phyloP scores from a whole-genome alignment of 2,797 vertebrate species.

The Ptychobarbus kaznakovi region DNA sequence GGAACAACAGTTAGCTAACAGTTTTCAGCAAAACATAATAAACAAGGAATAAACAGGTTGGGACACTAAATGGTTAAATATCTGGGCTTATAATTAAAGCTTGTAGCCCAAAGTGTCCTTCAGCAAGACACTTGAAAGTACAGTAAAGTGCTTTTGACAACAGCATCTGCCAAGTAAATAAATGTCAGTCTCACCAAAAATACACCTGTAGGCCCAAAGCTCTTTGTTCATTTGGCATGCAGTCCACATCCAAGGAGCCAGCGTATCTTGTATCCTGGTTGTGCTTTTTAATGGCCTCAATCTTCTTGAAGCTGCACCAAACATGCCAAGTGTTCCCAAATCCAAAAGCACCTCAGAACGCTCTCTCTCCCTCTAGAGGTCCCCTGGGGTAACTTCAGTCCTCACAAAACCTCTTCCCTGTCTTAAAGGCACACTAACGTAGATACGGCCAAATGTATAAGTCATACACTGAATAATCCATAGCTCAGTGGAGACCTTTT shows the following conservation, averaged over 20 bases:
- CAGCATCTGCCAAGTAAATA: slow-evolving; percentile 6
- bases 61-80: too few relatives aligned
- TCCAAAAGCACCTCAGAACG: neutral
- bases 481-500: neutral
- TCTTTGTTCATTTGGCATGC: neutral
- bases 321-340: slow-evolving; percentile 13
- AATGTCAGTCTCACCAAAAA: slow-evolving; percentile 16
- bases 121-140: neutral
- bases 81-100: neutral
- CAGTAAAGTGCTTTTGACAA: neutral
- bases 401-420: neutral
- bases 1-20: neutral
- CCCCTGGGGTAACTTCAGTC: slow-evolving; percentile 13
- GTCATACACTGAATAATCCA: neutral
- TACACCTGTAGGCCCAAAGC: neutral
- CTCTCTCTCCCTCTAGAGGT: slow-evolving; percentile 21
- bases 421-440: slow-evolving; percentile 21
- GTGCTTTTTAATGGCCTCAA: slow-evolving; percentile 25
- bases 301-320: neutral
- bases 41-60: neutral
- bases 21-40: neutral
- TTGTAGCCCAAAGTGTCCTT: neutral
- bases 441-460: slow-evolving; percentile 2
- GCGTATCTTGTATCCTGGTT: neutral
- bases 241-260: neutral